Evolutionary conservation across 2,113 vertebrate species (phyloP), one percentile per base, ranked within the genome.

Genomic region (Euleptes europaea): DNA sequence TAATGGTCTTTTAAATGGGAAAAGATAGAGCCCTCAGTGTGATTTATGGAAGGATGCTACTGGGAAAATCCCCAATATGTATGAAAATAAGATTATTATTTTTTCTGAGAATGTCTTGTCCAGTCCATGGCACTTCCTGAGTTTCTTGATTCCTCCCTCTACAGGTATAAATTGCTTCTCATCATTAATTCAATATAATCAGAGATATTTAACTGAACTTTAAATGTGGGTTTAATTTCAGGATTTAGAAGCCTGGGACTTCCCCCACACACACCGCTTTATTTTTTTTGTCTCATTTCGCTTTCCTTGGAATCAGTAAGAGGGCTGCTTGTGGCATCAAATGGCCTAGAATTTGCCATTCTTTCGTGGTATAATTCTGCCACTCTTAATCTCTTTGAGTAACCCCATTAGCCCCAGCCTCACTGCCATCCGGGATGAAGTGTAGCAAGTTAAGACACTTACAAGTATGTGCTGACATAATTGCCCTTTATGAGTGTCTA

Each of bases 201-300:
- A 21, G 31, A 57, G 51, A 87, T 63, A 47, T 80, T 67, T 84
- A 38, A 72, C 23, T 63, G 40, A 21, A 14, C 10, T 81, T 67
- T 85, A 88, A 90, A 87, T 73, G 71, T 47, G 54, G 65, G 60
- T 83, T 91, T 91, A 49, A 84, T 90, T 85, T 77, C 60, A 4
- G 47, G 63, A 82, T 69, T 21, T 88, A 88, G 42, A 79, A 63
- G 23, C 9, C 21, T 19, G 3, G 9, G 9, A 14, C 44, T 23
- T 12, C 44, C 2, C 28, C 44, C 49, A 26, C n/a, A n/a, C n/a
- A n/a, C n/a, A n/a, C n/a, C 60, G 28, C n/a, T 85, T 65, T 63
- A 28, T 72, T 28, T 5, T 28, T 5, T 35, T 63, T 85, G 76
- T 49, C n/a, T 72, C 40, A 65, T 79, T 85, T 65, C 11, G 28